Evolutionary conservation across 2,113 vertebrate species (phyloP), one percentile per base, ranked within the genome.

Genomic region (Paradisaea rubra): DNA sequence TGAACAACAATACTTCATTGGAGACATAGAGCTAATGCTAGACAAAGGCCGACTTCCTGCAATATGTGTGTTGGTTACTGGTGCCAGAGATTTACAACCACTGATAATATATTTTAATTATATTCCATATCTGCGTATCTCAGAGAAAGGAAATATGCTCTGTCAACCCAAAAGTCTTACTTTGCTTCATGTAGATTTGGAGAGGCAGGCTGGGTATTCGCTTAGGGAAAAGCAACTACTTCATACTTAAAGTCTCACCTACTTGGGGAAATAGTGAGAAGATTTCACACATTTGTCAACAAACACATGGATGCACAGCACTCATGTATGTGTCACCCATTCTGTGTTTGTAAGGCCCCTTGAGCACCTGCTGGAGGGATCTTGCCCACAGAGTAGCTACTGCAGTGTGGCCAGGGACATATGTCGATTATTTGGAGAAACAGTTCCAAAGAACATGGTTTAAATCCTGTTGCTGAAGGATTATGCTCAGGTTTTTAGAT

Each of bases 71-170:
- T 70, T 94, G 88, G 61, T 71, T 86, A 74, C 65, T 81, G 56
- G 66, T 91, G 94, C 96, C 93, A 97, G 96, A 96, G 93, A 94
- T 96, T 90, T 95, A 74, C 90, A 93, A 78, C 93, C 80, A 84
- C 94, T 94, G 96, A 96, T 97, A 95, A 74, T 95, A 68, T 88
- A 94, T 95, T 96, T 94, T 91, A 95, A 96, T 95, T 94, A 91
- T 95, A 81, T 91, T 95, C 65, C 56, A 39, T 97, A 91, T 95
- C 88, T 95, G 64, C 25, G 2, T 95, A 88, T 95, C 89, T 95
- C 81, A 71, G 91, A 95, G 90, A 95, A 95, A 94, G 90, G 92
- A 97, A 96, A 88, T 86, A 79, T 1, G 49, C 21, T 97, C 85
- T 91, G 85, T 97, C 94, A 91, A 92, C 82, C 76, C 76, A 47